Conservation (phyloP, 2,797 vertebrate species). For the Bradypus variegatus region DNA sequence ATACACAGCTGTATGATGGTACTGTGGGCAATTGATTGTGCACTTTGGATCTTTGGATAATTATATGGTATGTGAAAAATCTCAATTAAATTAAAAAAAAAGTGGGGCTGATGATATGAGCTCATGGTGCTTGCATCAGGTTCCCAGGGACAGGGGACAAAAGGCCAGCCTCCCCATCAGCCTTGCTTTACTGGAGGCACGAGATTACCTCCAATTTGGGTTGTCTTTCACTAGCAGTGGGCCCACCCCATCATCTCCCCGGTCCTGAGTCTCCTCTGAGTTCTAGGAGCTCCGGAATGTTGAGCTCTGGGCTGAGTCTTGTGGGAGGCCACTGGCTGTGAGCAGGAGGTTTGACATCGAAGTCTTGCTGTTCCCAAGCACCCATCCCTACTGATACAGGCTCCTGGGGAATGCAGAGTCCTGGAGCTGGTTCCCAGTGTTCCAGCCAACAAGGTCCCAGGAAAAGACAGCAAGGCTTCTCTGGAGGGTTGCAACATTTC, state of each 20-base stretch:
- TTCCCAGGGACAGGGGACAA: background rate
- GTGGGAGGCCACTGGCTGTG: background rate
- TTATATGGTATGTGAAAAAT: no score
- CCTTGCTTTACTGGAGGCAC: background rate
- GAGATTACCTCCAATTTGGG: background rate
- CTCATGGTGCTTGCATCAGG: accelerated
- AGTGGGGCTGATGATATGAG: accelerated
- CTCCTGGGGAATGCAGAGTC: no score
- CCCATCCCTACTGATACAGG: background rate
- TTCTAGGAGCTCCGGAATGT: background rate
- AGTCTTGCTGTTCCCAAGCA: accelerated
- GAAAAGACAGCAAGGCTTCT: background rate
- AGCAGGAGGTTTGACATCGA: background rate
- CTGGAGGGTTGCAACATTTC: background rate
- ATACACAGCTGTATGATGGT: no score
- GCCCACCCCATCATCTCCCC: background rate
- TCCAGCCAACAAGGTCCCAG: background rate
- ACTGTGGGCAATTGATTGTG: no score
- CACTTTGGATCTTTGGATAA: no score
- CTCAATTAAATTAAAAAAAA: no score
- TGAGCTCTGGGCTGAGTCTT: background rate
- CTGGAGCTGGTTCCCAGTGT: background rate
- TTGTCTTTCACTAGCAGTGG: background rate
- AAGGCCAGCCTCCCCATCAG: background rate
- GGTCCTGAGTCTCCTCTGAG: accelerated